Evolutionary conservation across 2,113 vertebrate genomes (phyloP), one percentile per base, ranked within the genome.

Genomic region (Oncorhynchus mykiss): DNA sequence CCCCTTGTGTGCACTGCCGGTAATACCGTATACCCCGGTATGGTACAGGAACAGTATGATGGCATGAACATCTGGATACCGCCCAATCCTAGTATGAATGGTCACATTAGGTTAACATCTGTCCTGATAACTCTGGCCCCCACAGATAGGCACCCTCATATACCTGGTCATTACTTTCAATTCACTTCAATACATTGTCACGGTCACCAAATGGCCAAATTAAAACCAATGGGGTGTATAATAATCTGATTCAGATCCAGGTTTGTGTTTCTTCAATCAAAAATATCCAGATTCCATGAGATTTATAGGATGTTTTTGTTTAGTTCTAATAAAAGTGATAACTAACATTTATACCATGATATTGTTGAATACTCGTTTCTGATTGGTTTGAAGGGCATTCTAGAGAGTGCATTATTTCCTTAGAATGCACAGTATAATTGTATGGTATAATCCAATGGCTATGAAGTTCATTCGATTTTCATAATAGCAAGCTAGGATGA

Each of bases 71-170:
- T 45, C 39, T 45, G 2, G 39, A 45, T 45, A 45, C 9, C 39
- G 9, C 39, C 9, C 39, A 45, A 45, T 9, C 39, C 39, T 45
- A 45, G 39, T 45, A 45, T 22, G 16, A 69, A 64, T 29, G 71
- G 9, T 22, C n/a, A 22, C 5, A 22, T 16, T 62, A 18, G n/a
- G 59, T 62, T 22, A 62, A 22, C 59, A 54, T 62, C 59, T 62
- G n/a, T 22, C 59, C 59, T 22, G 2, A 45, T 51, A 34, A 13
- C 25, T 82, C 74, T 29, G 72, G 70, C 60, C 78, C 29, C 84
- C 75, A 83, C 81, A 81, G 74, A 80, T 65, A 79, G 70, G 75
- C 70, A 67, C 0, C 59, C 6, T 62, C 59, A n/a, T 1, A 16
- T 16, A 5, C 49, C 49, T 54, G 49, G 3, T 18, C 51, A 54